Evolutionary conservation across 2,113 vertebrate genomes (phyloP).

Genomic region (Sinocyclocheilus anshuiensis): DNA sequence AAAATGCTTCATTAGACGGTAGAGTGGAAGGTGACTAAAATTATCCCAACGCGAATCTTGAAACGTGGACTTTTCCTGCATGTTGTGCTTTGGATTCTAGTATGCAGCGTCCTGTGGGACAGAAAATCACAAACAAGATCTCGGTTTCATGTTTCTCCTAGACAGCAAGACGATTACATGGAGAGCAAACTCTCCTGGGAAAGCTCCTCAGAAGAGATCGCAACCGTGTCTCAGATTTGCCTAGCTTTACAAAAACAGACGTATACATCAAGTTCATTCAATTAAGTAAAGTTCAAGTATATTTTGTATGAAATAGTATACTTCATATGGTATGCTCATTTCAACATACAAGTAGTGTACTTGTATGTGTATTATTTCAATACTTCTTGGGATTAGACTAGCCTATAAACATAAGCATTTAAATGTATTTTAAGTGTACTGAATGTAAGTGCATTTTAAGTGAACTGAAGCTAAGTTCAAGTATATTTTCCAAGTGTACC

Average conservation of each 20-base stretch:
- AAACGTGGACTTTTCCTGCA: not conserved
- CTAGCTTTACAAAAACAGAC: not conserved
- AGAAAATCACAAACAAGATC: slow-evolving; percentile 2
- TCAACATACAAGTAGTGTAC: too few species aligned
- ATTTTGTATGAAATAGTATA: not conserved
- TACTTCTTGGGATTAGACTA: not conserved
- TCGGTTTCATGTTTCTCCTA: not conserved
- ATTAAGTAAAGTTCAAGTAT: not conserved
- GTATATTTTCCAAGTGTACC: not conserved
- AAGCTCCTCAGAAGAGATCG: not conserved
- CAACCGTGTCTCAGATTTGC: not conserved
- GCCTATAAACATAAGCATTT: not conserved
- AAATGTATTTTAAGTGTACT: not conserved
- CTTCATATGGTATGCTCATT: too few species aligned
- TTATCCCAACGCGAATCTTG: not conserved
- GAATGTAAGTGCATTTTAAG: too few species aligned
- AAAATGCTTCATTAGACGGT: not conserved
- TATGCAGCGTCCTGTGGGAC: not conserved
- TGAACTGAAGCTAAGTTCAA: not conserved
- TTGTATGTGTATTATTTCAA: not conserved
- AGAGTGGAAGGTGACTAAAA: not conserved
- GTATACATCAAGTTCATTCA: not conserved
- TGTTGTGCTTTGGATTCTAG: not conserved
- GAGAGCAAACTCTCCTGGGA: not conserved
- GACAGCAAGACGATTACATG: not conserved